Evolutionary conservation across 2,888 invertebrate genomes (phyloP), one percentile per base, ranked within the genome.

Genomic region (Muschampia plurimacula): DNA sequence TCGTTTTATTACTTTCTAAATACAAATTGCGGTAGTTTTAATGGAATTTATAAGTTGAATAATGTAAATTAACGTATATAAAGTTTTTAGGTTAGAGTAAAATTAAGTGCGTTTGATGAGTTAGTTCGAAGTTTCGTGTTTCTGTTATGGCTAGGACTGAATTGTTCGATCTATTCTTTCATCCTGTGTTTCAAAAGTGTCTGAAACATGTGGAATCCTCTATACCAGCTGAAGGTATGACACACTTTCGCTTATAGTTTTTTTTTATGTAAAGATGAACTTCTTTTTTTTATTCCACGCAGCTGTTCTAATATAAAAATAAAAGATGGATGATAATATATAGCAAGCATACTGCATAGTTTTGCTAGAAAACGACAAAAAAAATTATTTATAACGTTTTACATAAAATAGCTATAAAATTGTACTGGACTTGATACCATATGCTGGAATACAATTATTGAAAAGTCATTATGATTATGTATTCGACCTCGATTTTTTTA

Each of bases 151-250:
- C 94, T 84, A 89, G 91, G 83, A 93, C 92, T 81, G 95, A 95
- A 82, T 85, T 95, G 78, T 95, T 95, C 80, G 95, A 94, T 88
- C 86, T 95, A 77, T 95, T 95, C 86, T 95, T 95, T 75, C 94
- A 95, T 84, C 95, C 95, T 74, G 90, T 95, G 75, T 95, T 95
- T 80, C 95, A 94, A 91, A 95, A 95, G 87, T 95, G 95, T 82
- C 86, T 95, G 79, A 91, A 89, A 84, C 94, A 95, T 84, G 95
- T 92, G 15, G 94, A 95, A 83, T 86, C 90, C 74, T 83, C 87
- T 67, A 80, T 88, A 74, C 79, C 84, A 66, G 79, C 84, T 49
- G 95, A 95, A 85, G 95, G 95, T 94, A 91, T 73, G 68, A 73
- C 73, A 68, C 41, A 68, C 68, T 65, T 69, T 64, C 22, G 63